Base-by-base conservation (phyloP, 1,140 invertebrate species). In the Araneus ventricosus region DNA sequence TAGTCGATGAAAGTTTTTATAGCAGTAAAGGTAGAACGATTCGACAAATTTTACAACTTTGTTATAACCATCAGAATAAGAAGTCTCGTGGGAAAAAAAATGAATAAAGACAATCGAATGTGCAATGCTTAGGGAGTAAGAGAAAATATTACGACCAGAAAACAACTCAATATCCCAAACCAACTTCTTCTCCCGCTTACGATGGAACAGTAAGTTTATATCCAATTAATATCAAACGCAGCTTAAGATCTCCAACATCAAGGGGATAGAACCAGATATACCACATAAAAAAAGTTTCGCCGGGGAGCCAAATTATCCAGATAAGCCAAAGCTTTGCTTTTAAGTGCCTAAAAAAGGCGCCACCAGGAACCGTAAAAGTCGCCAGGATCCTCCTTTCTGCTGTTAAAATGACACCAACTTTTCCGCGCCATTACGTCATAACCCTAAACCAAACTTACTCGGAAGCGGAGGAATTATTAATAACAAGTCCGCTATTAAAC, bases 401-500 rank as follows among this genome's bases (percentile, higher is more conserved):
- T 52, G 88, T 57, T 41, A 45, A 41, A 89, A 89, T 79, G 88
- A 89, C 88, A 89, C 61, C 59, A 39, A 61, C 52, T 61, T 67
- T 61, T 67, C 59, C 22, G 34, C 61, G 24, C 89, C 27, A 90
- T 90, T 90, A 90, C 30, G 75, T 90, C 89, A 90, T 80, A 82
- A 82, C 75, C 70, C 52, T 61, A 30, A 61, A 75, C 67, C 67
- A 34, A 45, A 34, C 27, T 37, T 10, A 67, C 59, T 37, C n/a
- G 10, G 27, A 22, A 75, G 57, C 20, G 7, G 14, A n/a, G 52
- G 89, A 90, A 90, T 90, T 90, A 90, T 90, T 90, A 90, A 90
- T 90, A 90, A 90, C 89, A 59, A 39, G 75, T 41, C 20, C 45
- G 89, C 89, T 90, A 90, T 90, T 90, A 90, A 90, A 90, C 22